Conservation (phyloP, 2,797 vertebrate species). For the Lophotriccus pileatus region DNA sequence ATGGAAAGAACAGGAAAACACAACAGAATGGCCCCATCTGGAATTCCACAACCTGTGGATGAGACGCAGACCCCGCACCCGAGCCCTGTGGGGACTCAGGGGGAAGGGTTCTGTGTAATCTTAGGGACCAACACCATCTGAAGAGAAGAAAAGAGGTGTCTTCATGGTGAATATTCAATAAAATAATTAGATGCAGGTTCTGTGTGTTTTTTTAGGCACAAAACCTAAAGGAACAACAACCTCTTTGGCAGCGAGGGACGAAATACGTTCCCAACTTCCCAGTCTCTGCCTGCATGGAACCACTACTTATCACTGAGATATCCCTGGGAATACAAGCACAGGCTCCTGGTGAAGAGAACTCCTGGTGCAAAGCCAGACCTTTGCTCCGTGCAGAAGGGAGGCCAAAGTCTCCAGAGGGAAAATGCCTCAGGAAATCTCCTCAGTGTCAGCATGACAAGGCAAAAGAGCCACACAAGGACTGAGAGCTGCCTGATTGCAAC, state of each 20-base stretch:
- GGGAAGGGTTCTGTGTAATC: accelerated
- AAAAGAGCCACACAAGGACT: neutral
- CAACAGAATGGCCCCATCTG: neutral
- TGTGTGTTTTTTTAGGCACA: neutral
- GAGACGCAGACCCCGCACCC: accelerated
- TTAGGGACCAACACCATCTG: neutral
- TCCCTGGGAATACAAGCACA: neutral
- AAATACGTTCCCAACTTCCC: neutral
- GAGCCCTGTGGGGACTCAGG: neutral
- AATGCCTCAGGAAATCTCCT: neutral
- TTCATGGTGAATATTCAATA: accelerated
- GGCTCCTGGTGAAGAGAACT: neutral
- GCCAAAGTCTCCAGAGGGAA: neutral
- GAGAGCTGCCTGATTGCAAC: neutral
- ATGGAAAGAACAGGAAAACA: accelerated
- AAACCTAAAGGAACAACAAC: neutral
- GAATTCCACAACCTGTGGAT: neutral
- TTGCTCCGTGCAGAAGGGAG: neutral
- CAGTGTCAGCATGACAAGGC: neutral
- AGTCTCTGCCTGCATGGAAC: neutral
- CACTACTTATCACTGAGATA: neutral
- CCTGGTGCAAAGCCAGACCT: neutral
- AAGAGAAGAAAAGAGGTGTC: neutral
- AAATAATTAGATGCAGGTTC: neutral
- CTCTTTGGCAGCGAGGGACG: neutral